These are phyloP conservation scores for Teinopalpus imperialis DNA, from an alignment of 2,888 invertebrate species.

Conservation along the genomic window DNA sequence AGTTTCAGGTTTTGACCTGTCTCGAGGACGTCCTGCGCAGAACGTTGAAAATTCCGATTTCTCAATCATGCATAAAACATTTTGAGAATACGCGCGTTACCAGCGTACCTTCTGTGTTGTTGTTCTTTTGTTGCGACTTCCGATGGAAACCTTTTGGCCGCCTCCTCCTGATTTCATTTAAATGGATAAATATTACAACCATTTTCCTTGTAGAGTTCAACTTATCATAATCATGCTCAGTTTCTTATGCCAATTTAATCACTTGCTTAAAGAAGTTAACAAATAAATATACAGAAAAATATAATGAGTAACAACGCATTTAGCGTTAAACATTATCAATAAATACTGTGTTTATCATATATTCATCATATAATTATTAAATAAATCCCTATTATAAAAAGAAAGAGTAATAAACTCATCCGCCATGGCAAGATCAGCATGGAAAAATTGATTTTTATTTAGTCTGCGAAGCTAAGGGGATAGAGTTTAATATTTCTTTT, in stretches of 20 bases:
- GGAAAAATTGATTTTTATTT: no score
- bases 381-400: no score
- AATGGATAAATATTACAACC: conserved; percentile 1
- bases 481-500: no score
- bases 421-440: no score
- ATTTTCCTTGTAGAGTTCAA: conserved; percentile 15
- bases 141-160: conserved; percentile 20
- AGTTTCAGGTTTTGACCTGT: conserved; percentile 22
- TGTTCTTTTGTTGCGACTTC: conserved; percentile 21
- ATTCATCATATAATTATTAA: no score
- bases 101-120: no score
- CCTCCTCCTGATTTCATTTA: conserved; percentile 11
- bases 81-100: conserved; percentile 19
- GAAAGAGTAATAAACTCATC: no score
- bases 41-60: conserved; percentile 26
- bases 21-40: conserved; percentile 23
- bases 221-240: not conserved
- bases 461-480: no score
- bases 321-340: no score
- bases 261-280: not conserved
- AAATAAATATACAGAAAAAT: no score
- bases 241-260: not conserved
- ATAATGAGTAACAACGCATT: no score
- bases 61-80: conserved; percentile 26
- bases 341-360: no score